These are phyloP conservation scores for Troglohyphantes excavatus DNA, from an alignment of 2,888 invertebrate genomes.

Conservation along the genomic window DNA sequence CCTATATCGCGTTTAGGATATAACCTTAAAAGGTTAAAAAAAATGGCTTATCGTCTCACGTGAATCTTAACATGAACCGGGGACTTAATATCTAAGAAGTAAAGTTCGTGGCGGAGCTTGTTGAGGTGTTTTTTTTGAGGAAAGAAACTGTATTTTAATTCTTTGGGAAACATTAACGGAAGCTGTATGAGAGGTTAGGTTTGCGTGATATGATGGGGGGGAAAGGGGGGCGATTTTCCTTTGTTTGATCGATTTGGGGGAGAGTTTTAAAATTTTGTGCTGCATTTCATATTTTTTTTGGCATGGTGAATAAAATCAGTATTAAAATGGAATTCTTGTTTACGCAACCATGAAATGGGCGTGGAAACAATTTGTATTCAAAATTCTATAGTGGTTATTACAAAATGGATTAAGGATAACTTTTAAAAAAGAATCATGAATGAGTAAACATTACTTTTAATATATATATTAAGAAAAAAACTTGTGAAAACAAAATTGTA, in stretches of 20 bases:
- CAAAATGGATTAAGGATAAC: too few species aligned
- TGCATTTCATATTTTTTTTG: too few species aligned
- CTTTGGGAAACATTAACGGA: constrained; percentile 8
- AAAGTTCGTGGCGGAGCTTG: constrained; percentile 12
- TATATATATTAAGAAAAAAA: too few species aligned
- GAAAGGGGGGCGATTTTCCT: background rate
- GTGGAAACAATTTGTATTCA: too few species aligned
- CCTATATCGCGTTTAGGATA: background rate
- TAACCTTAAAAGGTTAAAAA: constrained; percentile 17
- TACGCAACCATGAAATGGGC: too few species aligned
- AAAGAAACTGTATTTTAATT: constrained; percentile 25
- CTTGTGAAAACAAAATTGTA: too few species aligned
- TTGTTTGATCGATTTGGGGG: background rate
- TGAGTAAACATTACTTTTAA: too few species aligned
- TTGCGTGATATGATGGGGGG: constrained; percentile 28
- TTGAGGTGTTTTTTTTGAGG: background rate
- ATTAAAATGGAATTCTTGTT: too few species aligned
- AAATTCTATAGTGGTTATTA: too few species aligned
- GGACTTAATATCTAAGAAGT: constrained; percentile 7
- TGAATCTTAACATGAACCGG: constrained; percentile 14
- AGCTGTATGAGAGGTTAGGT: constrained; percentile 7
- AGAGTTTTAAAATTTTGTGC: background rate
- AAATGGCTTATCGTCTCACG: constrained; percentile 39
- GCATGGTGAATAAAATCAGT: too few species aligned
- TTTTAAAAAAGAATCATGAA: too few species aligned